Evolutionary conservation across 2,113 vertebrate species (phyloP), one percentile per base, ranked within the genome.

Genomic region (Pavo muticus): DNA sequence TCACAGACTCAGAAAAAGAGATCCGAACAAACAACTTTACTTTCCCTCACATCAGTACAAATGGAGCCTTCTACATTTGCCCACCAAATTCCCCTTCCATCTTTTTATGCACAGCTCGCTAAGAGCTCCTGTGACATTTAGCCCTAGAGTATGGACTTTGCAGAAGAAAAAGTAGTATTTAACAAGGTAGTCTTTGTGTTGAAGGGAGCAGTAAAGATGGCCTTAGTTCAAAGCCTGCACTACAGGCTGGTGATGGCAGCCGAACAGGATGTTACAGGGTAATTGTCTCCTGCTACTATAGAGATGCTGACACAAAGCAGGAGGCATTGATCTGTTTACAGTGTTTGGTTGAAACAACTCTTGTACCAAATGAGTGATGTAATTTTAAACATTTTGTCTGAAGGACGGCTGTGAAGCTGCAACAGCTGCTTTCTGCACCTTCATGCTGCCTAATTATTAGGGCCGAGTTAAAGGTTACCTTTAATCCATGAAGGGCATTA

Each of bases 321-420:
- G 59, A 81, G 81, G 45, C 89, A 84, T 65, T 79, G 89, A 94
- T 92, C 81, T 94, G 89, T 93, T 92, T 76, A 82, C 63, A 56
- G 11, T 35, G 63, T 59, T 91, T 9, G 2, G 30, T 76, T 88
- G 71, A 87, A 96, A 88, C 0, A 0, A 60, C 52, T 87, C 56
- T 81, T 0, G 0, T 81, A 65, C 76, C 87, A 82, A 90, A 91
- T 1, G 19, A 83, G 37, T n/a, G 61, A 47, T 89, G 42, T 65
- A 47, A 61, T 61, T 84, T 65, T 56, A 75, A 88, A 85, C 0
- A 4, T 88, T 95, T 68, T 32, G 76, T 63, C 65, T 64, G 79
- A 67, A 54, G 59, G 68, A 61, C 42, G 23, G 40, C 48, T 83
- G 24, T 37, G 71, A 88, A 86, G 76, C 52, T 56, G 29, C 52